phyloP scores from a whole-genome alignment of 2,797 vertebrate genomes.

The Echeneis naucrates region DNA sequence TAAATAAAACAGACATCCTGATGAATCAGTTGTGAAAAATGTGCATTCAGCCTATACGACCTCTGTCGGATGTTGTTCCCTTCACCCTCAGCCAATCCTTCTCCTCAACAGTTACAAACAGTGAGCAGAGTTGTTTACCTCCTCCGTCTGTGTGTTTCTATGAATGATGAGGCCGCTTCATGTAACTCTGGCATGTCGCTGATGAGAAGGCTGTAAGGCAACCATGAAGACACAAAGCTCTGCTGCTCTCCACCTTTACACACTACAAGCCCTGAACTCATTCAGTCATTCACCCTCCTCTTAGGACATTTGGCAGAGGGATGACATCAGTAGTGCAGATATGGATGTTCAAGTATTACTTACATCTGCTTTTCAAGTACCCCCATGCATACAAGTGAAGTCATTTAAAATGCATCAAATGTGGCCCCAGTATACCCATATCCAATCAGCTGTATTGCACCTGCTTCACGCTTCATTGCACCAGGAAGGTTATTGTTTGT shows the following conservation, averaged over 20 bases:
- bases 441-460: constrained; percentile 52
- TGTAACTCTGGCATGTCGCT: constrained; percentile 31
- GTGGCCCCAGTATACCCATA: constrained; percentile 39
- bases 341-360: constrained; percentile 14
- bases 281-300: background rate
- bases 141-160: constrained; percentile 31
- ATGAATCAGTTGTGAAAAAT: constrained; percentile 26
- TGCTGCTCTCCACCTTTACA: constrained; percentile 28
- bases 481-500: constrained; percentile 29
- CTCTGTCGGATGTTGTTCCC: constrained; percentile 19
- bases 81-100: constrained; percentile 7
- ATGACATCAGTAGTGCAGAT: constrained; percentile 9
- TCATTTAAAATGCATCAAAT: constrained; percentile 73
- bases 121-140: constrained; percentile 27
- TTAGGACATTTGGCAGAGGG: constrained; percentile 22
- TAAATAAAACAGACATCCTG: constrained; percentile 36
- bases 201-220: constrained; percentile 56
- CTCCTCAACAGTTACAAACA: background rate
- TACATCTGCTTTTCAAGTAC: constrained; percentile 30
- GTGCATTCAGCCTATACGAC: constrained; percentile 27
- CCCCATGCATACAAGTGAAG: constrained; percentile 11
- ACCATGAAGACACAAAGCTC: constrained; percentile 41
- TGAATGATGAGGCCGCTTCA: constrained; percentile 54
- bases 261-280: constrained; percentile 23
- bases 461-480: constrained; percentile 39